phyloP scores from a whole-genome alignment of 1,140 invertebrate species.

The Geopemphigus sp. region DNA sequence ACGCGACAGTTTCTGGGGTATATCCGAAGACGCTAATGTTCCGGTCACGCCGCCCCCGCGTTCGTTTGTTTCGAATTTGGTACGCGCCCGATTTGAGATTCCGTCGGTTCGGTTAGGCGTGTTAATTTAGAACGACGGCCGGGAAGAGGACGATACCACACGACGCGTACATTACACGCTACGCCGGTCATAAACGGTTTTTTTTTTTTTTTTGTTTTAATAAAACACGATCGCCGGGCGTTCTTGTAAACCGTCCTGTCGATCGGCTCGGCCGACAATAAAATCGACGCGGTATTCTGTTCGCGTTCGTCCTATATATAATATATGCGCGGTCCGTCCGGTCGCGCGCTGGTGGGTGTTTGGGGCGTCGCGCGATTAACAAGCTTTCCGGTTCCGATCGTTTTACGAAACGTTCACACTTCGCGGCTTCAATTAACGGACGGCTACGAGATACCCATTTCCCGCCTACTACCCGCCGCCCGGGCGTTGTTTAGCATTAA shows the following conservation, averaged over 20 bases:
- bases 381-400: constrained; percentile 47
- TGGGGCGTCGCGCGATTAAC: constrained; percentile 35
- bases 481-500: constrained; percentile 31
- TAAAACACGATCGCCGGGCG: background rate
- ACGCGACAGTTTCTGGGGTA: too few species aligned
- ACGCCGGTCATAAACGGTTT: background rate
- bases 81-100: too few species aligned
- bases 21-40: too few species aligned
- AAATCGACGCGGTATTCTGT: constrained; percentile 15
- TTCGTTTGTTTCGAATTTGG: too few species aligned
- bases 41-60: too few species aligned
- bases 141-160: too few species aligned
- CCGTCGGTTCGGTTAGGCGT: too few species aligned
- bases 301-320: background rate
- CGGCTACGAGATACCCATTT: constrained; percentile 13
- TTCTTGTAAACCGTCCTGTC: background rate
- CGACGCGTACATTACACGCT: too few species aligned
- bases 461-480: too few species aligned
- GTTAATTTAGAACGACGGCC: too few species aligned
- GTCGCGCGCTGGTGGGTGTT: constrained; percentile 20
- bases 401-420: constrained; percentile 45
- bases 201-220: constrained; percentile 15
- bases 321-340: constrained; percentile 39
- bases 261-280: constrained; percentile 1
- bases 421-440: constrained; percentile 48